Percentiles rank a stretch among this genome's conserved stretches.
Evolutionary conservation across 2,797 vertebrate genomes (phyloP).

Genomic region (Tapera naevia): DNA sequence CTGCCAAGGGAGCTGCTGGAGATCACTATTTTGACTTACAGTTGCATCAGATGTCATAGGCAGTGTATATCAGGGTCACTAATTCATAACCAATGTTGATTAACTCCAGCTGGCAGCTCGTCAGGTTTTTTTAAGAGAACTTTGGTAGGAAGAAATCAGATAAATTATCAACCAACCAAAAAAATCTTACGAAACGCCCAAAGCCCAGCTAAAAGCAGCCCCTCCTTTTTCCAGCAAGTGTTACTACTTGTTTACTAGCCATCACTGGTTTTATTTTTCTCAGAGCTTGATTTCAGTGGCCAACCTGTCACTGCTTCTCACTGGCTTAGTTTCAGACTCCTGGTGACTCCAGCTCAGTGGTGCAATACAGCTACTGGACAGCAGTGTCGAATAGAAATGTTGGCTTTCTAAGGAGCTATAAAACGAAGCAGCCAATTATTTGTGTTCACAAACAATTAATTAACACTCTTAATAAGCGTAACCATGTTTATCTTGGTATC

Average conservation of each 20-base stretch:
- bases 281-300: not conserved
- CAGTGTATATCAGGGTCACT: not conserved
- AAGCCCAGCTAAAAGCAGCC: not conserved
- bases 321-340: not conserved
- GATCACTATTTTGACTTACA: not conserved
- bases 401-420: slow-evolving; percentile 2
- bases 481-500: slow-evolving; percentile 45
- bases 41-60: not conserved
- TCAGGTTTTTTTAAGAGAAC: not conserved
- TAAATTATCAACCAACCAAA: not conserved
- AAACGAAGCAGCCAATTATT: slow-evolving; percentile 20
- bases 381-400: not conserved
- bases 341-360: not conserved
- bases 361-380: not conserved
- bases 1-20: not conserved
- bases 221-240: not conserved
- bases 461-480: slow-evolving; percentile 40
- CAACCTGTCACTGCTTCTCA: not conserved
- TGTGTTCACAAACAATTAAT: slow-evolving; percentile 48
- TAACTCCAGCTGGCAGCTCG: not conserved
- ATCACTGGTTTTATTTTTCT: rapidly evolving
- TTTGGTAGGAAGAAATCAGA: not conserved
- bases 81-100: not conserved
- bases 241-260: not conserved
- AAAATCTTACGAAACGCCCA: not conserved